A percentile compares a stretch with the other conserved stretches of the same genome.
These are phyloP conservation scores for Unio pictorum DNA, from an alignment of 2,888 invertebrate genomes.

Conservation along the genomic window DNA sequence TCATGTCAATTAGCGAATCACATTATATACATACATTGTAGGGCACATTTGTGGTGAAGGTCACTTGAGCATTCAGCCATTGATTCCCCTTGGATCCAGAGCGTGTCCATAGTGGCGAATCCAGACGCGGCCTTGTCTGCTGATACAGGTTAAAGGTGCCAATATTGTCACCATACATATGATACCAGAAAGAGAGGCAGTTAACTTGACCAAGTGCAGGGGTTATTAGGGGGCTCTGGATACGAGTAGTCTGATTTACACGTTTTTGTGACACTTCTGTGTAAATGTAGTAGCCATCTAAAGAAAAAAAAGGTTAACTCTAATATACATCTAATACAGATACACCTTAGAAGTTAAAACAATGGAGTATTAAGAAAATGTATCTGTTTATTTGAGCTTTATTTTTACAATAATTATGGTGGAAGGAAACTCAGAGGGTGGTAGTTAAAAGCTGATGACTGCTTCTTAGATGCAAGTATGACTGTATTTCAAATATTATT, in stretches of 20 bases:
- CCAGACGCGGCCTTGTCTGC: slow-evolving; percentile 20
- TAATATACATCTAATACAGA: no score
- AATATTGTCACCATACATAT: slow-evolving; percentile 58
- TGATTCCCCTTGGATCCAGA: slow-evolving; percentile 39
- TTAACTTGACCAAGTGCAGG: slow-evolving; percentile 17
- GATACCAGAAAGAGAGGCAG: slow-evolving; percentile 60
- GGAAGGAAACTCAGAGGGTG: no score
- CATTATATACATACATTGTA: slow-evolving; percentile 27
- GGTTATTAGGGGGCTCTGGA: slow-evolving; percentile 28
- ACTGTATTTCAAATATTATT: no score
- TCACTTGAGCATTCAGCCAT: slow-evolving; percentile 45
- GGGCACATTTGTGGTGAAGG: slow-evolving; percentile 27
- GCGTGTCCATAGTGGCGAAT: slow-evolving; percentile 43
- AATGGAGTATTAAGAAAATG: no score
- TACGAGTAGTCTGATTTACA: slow-evolving; percentile 26
- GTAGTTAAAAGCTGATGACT: no score
- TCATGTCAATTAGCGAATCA: no score
- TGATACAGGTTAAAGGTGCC: slow-evolving; percentile 49
- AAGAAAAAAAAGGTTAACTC: slow-evolving; percentile 8
- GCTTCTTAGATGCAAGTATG: no score
- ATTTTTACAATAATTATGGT: no score
- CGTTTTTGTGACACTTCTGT: slow-evolving; percentile 39
- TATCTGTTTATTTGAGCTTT: no score
- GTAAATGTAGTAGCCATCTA: slow-evolving; percentile 52
- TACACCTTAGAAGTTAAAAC: no score